Conservation (phyloP, 1,140 invertebrate genomes). For the Drosophila erecta region DNA sequence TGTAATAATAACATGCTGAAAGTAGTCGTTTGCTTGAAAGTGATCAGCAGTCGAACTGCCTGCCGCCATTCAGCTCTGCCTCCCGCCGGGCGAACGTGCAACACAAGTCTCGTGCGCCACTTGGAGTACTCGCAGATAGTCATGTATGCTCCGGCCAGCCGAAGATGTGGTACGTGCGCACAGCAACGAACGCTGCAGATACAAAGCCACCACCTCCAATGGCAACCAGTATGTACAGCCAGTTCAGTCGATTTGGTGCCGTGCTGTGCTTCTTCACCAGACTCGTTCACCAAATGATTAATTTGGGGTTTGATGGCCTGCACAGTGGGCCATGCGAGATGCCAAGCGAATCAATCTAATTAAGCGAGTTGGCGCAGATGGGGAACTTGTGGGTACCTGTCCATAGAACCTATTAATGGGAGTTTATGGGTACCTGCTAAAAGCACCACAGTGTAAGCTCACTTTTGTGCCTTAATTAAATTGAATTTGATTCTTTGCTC, state of each 20-base stretch:
- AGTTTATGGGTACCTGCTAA: too few relatives aligned
- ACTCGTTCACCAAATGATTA: constrained; percentile 51
- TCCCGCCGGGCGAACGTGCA: too few relatives aligned
- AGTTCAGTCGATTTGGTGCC: constrained; percentile 57
- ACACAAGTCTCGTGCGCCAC: too few relatives aligned
- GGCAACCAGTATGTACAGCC: constrained; percentile 32
- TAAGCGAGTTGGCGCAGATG: constrained; percentile 13
- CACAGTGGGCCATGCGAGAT: constrained; percentile 35
- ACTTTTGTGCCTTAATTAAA: too few relatives aligned
- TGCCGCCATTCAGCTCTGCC: constrained; percentile 7
- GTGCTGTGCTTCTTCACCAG: constrained; percentile 60
- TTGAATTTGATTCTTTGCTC: too few relatives aligned
- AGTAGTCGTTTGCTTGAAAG: background rate
- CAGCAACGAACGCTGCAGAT: constrained; percentile 67
- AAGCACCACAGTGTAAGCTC: too few relatives aligned
- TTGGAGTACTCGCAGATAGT: constrained; percentile 53
- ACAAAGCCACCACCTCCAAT: constrained; percentile 55
- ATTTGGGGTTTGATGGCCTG: constrained; percentile 8
- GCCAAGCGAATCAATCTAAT: constrained; percentile 22
- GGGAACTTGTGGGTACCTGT: background rate
- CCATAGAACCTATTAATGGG: too few relatives aligned
- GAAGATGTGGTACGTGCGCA: constrained; percentile 64
- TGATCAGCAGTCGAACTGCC: constrained; percentile 19
- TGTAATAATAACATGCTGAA: background rate
- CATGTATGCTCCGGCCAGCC: constrained; percentile 19